Base-by-base conservation (phyloP, 1,140 invertebrate genomes). In the Gonioctena quinquepunctata region DNA sequence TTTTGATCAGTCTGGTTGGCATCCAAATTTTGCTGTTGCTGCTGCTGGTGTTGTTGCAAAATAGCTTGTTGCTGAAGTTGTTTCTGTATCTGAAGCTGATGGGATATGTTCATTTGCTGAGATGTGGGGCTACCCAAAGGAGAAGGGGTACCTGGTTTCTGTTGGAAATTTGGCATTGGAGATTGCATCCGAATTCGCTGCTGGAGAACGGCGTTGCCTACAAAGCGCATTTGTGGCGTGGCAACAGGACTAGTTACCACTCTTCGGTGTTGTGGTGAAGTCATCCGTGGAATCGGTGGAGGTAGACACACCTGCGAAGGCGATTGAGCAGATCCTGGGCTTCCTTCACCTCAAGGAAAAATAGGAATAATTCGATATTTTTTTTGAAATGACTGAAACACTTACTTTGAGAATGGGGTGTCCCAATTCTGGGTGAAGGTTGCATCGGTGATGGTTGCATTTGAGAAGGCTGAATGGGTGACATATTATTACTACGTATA, bases 331-430 rank as follows among this genome's bases (percentile, higher is more conserved):
- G 83, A 75, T 13, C 82, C 81, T n/a, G 81, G 81, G 72, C 77
- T 81, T 33, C 77, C 77, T 68, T 82, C 79, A 56, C 71, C 60
- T 72, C n/a, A 22, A 62, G 22, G 2, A 62, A 83, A n/a, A n/a
- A n/a, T n/a, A n/a, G n/a, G n/a, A n/a, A 33, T 33, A 8, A 33
- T 33, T 33, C 28, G 3, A n/a, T n/a, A n/a, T n/a, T n/a, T n/a
- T n/a, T n/a, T n/a, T n/a, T n/a, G n/a, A n/a, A 7, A 33, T 33
- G 7, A 33, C 33, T 13, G 33, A 42, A 22, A 86, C 83, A 22
- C 86, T 87, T 21, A 82, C 75, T 85, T 79, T 90, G 88, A 3
- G 88, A 90, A 68, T 88, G 87, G 0, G 88, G 89, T 50, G 88
- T 89, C 2, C 86, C 87, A 23, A 89, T 88, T 60, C 87, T 76